These are phyloP conservation scores for Zootoca vivipara DNA, from an alignment of 2,113 vertebrate species.

Conservation along the genomic window DNA sequence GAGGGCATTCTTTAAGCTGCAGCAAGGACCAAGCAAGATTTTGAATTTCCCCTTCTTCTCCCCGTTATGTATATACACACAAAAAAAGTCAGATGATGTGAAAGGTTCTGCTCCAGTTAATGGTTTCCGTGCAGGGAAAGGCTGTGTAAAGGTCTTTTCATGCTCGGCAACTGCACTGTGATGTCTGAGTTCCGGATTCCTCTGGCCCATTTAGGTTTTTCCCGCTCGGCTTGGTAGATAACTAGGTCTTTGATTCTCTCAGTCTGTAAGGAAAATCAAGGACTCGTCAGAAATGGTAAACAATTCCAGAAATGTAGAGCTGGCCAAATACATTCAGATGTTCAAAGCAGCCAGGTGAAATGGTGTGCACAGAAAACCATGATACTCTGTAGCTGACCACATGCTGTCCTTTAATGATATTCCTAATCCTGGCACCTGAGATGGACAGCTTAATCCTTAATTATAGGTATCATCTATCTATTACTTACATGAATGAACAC, in stretches of 20 bases:
- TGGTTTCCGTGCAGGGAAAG: not conserved
- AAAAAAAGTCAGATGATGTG: not conserved
- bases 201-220: not conserved
- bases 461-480: too few relatives aligned
- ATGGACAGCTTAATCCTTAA: not conserved
- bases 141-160: not conserved
- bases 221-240: not conserved
- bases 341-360: not conserved
- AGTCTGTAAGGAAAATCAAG: not conserved
- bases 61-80: not conserved
- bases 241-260: slow-evolving; percentile 25
- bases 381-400: too few relatives aligned
- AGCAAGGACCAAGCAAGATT: not conserved
- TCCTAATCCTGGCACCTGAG: not conserved
- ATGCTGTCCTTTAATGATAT: not conserved
- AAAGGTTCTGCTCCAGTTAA: not conserved
- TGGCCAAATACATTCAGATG: not conserved
- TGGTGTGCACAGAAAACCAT: not conserved
- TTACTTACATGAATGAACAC: too few relatives aligned
- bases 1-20: too few relatives aligned
- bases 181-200: not conserved
- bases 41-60: not conserved
- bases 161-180: not conserved
- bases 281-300: not conserved
- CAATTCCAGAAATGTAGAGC: not conserved